Conservation (phyloP, 2,113 vertebrate species). For the Rhynchomys soricoides region DNA sequence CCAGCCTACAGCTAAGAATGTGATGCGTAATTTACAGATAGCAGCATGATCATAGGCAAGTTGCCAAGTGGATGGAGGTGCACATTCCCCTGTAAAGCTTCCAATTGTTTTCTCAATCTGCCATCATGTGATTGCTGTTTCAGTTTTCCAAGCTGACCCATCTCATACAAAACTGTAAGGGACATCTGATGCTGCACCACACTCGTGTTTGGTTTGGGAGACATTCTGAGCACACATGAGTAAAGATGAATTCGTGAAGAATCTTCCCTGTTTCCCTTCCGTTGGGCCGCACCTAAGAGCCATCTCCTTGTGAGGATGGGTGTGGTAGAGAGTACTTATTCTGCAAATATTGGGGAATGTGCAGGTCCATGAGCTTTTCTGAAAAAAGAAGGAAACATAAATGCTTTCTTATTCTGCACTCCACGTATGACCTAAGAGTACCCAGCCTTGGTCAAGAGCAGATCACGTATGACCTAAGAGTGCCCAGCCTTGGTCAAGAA, state of each 20-base stretch:
- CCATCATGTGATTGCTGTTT: background rate
- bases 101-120: background rate
- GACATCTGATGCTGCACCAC: background rate
- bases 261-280: background rate
- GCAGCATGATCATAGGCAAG: background rate
- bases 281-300: background rate
- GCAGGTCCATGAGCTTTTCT: background rate
- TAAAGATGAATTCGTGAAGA: background rate
- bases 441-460: conserved; percentile 10
- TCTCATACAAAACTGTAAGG: background rate
- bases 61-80: background rate
- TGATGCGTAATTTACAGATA: background rate
- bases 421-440: background rate
- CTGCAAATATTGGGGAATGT: background rate
- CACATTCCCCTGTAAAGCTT: background rate
- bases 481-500: background rate
- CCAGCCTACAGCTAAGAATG: background rate
- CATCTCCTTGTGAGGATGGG: background rate
- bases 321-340: background rate
- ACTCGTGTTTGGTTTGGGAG: background rate
- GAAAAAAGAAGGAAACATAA: background rate
- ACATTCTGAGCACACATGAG: background rate
- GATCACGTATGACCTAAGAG: background rate
- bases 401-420: no score
- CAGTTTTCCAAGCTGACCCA: background rate